Evolutionary conservation across 1,140 invertebrate species (phyloP), one percentile per base, ranked within the genome.

Genomic region (Neocloeon triangulifer): DNA sequence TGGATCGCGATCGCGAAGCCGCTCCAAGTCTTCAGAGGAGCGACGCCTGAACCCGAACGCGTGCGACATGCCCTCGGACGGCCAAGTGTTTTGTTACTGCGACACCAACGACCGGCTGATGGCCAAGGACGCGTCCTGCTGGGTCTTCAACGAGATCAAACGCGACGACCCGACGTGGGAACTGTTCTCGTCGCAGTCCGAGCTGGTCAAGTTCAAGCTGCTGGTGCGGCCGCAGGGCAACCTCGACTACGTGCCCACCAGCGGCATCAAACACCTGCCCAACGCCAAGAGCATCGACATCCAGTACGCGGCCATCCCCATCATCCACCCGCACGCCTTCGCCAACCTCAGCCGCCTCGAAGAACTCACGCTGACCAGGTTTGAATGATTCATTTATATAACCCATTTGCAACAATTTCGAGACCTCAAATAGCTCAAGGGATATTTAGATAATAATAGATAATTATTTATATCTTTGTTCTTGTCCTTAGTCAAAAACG

Each of bases 161-260:
- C 52, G 51, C 9, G 64, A 68, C 36, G 66, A 74, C 43, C 56
- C 61, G 2, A 60, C 71, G 30, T 79, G 75, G 75, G 54, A 52
- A 27, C 58, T 67, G 42, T 78, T 80, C 46, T 53, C 56, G 5
- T 69, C 69, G 4, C 74, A 79, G 49, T 62, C 61, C n/a, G 59
- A 62, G 35, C 45, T 78, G 30, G 56, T 62, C 42, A 66, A 68
- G 44, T 55, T 80, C 27, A 67, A 62, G 38, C 67, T 79, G 39
- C 66, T 68, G 41, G 61, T 77, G 5, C 62, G 68, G 28, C 58
- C 61, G 13, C 61, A 66, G 36, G 68, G 67, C 4, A 60, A 59
- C 7, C 50, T 78, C 14, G 61, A 59, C 16, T 72, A 68, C 42
- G 60, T 79, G 26, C 75, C 74, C 1, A 73, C 65, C 1, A 61